A percentile compares a stretch with the other conserved stretches of the same genome.
phyloP scores from a whole-genome alignment of 2,888 invertebrate genomes.

The Macrostomum cliftonense region DNA sequence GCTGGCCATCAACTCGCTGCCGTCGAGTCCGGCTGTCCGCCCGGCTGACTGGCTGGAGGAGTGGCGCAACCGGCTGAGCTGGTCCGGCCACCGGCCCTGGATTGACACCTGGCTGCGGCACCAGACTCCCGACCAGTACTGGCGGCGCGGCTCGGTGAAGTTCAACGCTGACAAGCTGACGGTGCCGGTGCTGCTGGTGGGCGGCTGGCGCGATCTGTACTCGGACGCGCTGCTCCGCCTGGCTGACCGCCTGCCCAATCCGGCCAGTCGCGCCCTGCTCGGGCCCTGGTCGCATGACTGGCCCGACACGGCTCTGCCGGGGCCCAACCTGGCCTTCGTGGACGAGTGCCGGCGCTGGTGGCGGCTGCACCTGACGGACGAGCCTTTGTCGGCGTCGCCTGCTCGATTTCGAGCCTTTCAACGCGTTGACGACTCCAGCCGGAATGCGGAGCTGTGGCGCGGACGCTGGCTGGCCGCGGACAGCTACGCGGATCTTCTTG shows the following conservation, averaged over 20 bases:
- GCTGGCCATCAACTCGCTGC: constrained; percentile 11
- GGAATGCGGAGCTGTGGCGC: constrained; percentile 5
- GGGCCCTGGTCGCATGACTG: constrained; percentile 15
- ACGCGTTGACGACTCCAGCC: constrained; percentile 10
- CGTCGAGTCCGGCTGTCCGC: constrained; percentile 10
- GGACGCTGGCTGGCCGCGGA: constrained; percentile 3
- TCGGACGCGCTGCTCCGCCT: constrained; percentile 11
- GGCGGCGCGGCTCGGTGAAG: constrained; percentile 14
- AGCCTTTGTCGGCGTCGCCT: constrained; percentile 10
- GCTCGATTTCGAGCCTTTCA: constrained; percentile 8
- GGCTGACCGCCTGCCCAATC: constrained; percentile 5
- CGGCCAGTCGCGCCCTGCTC: constrained; percentile 6
- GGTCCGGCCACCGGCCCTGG: background rate
- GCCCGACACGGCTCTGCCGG: constrained; percentile 11
- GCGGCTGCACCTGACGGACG: constrained; percentile 12
- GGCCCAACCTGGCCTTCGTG: constrained; percentile 12
- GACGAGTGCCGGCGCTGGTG: constrained; percentile 13
- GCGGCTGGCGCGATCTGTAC: constrained; percentile 13
- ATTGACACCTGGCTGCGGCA: constrained; percentile 10
- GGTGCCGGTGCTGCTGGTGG: constrained; percentile 9
- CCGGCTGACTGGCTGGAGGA: constrained; percentile 7
- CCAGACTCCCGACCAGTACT: constrained; percentile 13
- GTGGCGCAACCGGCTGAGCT: constrained; percentile 5
- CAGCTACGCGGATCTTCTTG: background rate
- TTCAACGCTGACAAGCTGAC: constrained; percentile 7